A percentile compares a stretch with the other conserved stretches of the same genome.
phyloP scores from a whole-genome alignment of 2,113 vertebrate genomes.

The Hippolais icterina region DNA sequence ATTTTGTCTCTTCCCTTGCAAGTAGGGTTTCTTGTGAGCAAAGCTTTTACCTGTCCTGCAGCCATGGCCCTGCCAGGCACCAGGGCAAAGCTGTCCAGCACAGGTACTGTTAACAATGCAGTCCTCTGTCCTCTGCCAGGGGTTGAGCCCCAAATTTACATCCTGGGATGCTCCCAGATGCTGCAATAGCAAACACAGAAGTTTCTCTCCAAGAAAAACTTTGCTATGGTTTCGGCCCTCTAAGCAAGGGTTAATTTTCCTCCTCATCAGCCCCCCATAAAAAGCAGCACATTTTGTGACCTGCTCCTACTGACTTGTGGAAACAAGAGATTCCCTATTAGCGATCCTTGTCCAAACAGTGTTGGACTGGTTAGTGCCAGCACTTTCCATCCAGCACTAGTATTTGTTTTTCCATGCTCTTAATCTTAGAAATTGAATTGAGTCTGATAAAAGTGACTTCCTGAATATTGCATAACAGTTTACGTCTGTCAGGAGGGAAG shows the following conservation, averaged over 20 bases:
- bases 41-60: neutral
- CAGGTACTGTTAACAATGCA: rapidly evolving
- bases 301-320: neutral
- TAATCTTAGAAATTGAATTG: constrained; percentile 59
- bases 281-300: neutral
- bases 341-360: neutral
- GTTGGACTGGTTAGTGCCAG: neutral
- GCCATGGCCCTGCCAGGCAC: neutral
- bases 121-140: neutral
- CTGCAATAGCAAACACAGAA: neutral
- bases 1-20: neutral
- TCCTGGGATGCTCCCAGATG: neutral
- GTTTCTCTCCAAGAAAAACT: neutral
- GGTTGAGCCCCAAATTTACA: neutral
- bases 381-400: constrained; percentile 26
- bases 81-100: neutral
- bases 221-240: neutral
- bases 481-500: constrained; percentile 34
- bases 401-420: constrained; percentile 62
- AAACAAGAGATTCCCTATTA: neutral
- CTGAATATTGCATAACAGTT: constrained; percentile 39
- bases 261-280: neutral
- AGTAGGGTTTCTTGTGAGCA: rapidly evolving
- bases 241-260: neutral
- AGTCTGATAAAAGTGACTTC: constrained; percentile 58